These are phyloP conservation scores for Macrocentrus cingulum DNA, from an alignment of 1,140 invertebrate genomes.

Conservation along the genomic window DNA sequence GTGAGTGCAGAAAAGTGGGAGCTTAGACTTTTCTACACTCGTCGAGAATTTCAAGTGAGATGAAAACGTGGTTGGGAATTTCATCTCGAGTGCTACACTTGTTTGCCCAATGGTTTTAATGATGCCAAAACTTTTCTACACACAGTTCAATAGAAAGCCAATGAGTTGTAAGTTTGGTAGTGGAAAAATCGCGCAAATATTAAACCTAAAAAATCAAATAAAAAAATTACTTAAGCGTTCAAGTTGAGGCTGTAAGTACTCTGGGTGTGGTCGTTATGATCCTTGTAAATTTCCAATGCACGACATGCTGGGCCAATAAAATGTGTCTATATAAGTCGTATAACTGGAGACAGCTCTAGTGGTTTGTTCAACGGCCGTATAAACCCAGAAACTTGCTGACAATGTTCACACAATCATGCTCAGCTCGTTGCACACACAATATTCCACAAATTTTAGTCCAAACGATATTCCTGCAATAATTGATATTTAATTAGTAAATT, in stretches of 20 bases:
- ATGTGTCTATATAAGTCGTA: background rate
- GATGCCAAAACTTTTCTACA: constrained; percentile 13
- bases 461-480: constrained; percentile 3
- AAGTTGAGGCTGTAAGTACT: too few relatives aligned
- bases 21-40: background rate
- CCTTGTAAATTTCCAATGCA: too few relatives aligned
- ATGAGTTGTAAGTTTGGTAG: background rate
- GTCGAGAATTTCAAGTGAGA: constrained; percentile 6
- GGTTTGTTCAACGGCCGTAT: constrained; percentile 16
- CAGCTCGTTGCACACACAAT: too few relatives aligned
- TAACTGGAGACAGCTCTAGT: background rate
- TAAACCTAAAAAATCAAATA: too few relatives aligned
- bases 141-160: background rate
- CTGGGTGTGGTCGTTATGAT: too few relatives aligned
- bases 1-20: background rate
- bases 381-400: background rate
- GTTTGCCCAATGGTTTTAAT: constrained; percentile 17
- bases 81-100: background rate
- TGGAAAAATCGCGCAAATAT: too few relatives aligned
- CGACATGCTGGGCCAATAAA: background rate
- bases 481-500: too few relatives aligned
- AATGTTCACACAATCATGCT: constrained; percentile 4
- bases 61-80: constrained; percentile 5
- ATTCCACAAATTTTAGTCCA: too few relatives aligned
- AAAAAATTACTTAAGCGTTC: too few relatives aligned